A percentile compares a stretch with the other conserved stretches of the same genome.
Evolutionary conservation across 2,797 vertebrate genomes (phyloP).

Genomic region (Hipposideros larvatus): DNA sequence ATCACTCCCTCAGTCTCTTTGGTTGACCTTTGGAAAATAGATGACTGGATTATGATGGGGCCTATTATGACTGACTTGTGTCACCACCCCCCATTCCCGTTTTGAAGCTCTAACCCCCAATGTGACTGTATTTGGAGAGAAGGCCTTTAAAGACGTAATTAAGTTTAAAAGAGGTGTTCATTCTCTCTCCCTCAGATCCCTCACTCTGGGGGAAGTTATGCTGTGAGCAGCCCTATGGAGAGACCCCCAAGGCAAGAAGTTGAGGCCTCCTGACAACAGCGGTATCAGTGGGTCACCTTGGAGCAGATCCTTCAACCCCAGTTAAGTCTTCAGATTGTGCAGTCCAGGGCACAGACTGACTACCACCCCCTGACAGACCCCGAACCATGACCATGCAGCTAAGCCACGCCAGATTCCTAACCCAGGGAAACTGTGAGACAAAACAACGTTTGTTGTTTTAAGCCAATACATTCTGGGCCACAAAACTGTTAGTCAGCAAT

Average conservation of each 20-base stretch:
- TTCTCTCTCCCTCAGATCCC: not conserved
- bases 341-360: rapidly evolving
- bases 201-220: not conserved
- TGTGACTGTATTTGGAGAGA: not conserved
- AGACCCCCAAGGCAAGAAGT: not conserved
- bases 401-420: not conserved
- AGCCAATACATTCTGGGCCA: not conserved
- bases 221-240: not conserved
- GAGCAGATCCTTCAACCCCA: not conserved
- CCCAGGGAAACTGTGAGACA: no score
- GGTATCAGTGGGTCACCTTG: not conserved
- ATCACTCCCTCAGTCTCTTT: not conserved
- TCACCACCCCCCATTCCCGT: no score
- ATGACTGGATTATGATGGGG: not conserved
- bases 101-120: not conserved
- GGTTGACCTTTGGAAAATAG: not conserved
- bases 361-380: not conserved
- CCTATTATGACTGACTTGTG: not conserved
- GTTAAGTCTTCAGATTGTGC: not conserved
- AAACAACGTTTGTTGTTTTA: not conserved
- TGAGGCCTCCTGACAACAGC: not conserved
- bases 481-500: not conserved
- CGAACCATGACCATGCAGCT: not conserved
- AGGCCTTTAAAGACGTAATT: not conserved
- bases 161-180: not conserved